Percentiles rank a stretch among this genome's conserved stretches.
Evolutionary conservation across 2,888 invertebrate genomes (phyloP).

Genomic region (Desoria tigrina): DNA sequence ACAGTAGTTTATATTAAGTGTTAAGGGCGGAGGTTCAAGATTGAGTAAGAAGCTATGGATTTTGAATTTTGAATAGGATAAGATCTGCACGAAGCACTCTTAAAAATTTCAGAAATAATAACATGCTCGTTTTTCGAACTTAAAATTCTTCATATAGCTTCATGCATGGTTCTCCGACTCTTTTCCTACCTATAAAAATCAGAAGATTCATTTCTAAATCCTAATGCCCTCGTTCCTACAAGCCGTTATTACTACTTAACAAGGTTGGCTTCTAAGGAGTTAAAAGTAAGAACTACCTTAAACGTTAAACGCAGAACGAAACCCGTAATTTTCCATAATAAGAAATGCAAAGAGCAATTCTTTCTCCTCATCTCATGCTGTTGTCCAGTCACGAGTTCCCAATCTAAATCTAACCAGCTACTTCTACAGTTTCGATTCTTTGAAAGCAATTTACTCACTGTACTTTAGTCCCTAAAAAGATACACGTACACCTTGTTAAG

Average conservation of each 20-base stretch:
- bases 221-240: neutral
- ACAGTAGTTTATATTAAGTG: too few species aligned
- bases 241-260: constrained; percentile 2
- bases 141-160: too few species aligned
- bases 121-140: too few species aligned
- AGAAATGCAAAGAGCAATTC: constrained; percentile 5
- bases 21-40: too few species aligned
- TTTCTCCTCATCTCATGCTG: constrained; percentile 3
- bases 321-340: constrained; percentile 8
- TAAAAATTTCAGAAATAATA: too few species aligned
- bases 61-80: too few species aligned
- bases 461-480: neutral
- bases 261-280: neutral
- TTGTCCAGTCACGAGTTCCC: constrained; percentile 22
- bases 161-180: too few species aligned
- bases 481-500: constrained; percentile 11
- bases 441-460: constrained; percentile 6
- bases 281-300: neutral
- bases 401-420: constrained; percentile 21
- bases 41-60: too few species aligned
- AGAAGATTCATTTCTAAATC: neutral
- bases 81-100: too few species aligned
- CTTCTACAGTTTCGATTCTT: neutral
- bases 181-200: too few species aligned
- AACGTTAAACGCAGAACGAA: constrained; percentile 1